A percentile compares a stretch with the other conserved stretches of the same genome.
Conservation (phyloP, 2,113 vertebrate genomes). For the Poeciliopsis turrubarensis region DNA sequence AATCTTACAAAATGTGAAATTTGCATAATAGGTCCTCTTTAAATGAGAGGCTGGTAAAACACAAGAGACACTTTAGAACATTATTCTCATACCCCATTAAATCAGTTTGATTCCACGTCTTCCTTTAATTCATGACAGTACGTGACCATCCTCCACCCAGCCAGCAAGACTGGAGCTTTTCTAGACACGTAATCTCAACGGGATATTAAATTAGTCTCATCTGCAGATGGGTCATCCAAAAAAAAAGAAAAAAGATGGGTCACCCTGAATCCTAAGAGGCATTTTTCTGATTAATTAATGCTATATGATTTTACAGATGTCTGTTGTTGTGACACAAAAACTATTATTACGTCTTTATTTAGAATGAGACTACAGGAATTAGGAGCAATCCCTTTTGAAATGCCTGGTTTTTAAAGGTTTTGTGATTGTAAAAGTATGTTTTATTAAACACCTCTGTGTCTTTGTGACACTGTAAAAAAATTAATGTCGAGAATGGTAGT, state of each 20-base stretch:
- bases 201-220: conserved; percentile 59
- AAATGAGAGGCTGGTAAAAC: neutral
- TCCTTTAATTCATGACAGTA: neutral
- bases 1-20: no score
- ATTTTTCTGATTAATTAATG: neutral
- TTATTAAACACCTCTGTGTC: neutral
- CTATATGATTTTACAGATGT: neutral
- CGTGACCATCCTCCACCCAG: conserved; percentile 31
- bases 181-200: conserved; percentile 33
- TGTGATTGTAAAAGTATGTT: neutral
- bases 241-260: conserved; percentile 29
- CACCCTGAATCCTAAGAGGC: conserved; percentile 25
- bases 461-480: neutral
- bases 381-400: neutral
- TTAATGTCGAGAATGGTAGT: no score
- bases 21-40: no score
- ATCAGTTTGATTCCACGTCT: neutral
- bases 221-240: conserved; percentile 36
- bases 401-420: neutral
- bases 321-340: neutral
- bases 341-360: neutral
- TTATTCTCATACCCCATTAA: neutral
- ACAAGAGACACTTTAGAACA: neutral
- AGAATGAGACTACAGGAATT: neutral
- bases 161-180: conserved; percentile 24